Base-by-base conservation (phyloP, 2,797 vertebrate genomes). In the Fratercula arctica region DNA sequence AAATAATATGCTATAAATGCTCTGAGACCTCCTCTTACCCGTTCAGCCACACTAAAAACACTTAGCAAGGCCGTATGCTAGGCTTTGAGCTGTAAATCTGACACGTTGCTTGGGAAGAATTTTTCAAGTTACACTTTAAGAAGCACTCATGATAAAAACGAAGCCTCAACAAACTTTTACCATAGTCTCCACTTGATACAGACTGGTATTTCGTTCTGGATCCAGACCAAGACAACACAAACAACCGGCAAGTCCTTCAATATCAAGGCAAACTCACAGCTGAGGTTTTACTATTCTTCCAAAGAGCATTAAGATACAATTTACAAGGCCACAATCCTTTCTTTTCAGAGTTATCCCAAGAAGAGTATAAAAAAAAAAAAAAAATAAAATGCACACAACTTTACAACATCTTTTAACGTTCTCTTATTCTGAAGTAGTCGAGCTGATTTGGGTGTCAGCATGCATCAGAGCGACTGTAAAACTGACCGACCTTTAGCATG, bases 151-250 rank as follows among this genome's bases (percentile, higher is more conserved):
- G 89, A 97, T 95, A 95, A 96, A 93, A 94, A 78, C 0, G 23
- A 95, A 91, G 87, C n/a, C 95, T 88, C 93, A 96, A 95, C 91
- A 95, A 94, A 86, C 50, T 89, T 88, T 21, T 64, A 54, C 26
- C 35, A 72, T 48, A 93, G 15, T 48, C 48, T 64, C 74, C 26
- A 78, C 46, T 86, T 86, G 73, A 87, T 66, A 93, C 28, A 84
- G 79, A 63, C 51, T 77, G 69, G 23, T 81, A 81, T 81, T 91
- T 81, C 17, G 24, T 61, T 72, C 73, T 76, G 87, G 80, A 95
- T 76, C 69, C 69, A 90, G 13, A 91, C 9, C 13, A 93, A 91
- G 93, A 89, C 85, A 88, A 91, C 13, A 94, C 87, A 96, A 95
- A 95, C 73, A 95, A 89, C 33, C 23, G 7, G 39, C 10, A 79